These are phyloP conservation scores for Tiliacea citrago DNA, from an alignment of 2,888 invertebrate species.

Conservation along the genomic window DNA sequence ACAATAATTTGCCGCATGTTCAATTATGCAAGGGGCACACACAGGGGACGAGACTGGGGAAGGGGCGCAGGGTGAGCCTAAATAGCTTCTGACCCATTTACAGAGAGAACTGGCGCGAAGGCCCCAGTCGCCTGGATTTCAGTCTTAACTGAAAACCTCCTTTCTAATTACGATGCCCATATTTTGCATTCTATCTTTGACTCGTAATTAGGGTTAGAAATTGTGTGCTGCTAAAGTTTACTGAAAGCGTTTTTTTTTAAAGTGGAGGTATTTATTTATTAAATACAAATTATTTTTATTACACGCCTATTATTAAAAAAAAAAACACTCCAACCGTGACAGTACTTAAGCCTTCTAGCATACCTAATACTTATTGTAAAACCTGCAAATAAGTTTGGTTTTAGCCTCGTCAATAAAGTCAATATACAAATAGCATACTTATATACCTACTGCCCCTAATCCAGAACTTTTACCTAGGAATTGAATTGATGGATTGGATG, in stretches of 20 bases:
- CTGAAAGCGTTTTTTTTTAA: background rate
- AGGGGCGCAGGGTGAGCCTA: constrained; percentile 73
- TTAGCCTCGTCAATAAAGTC: background rate
- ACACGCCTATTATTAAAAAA: too few relatives aligned
- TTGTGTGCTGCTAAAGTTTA: background rate
- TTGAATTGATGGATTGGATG: background rate
- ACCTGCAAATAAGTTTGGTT: background rate
- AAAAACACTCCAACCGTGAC: background rate
- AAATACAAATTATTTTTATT: background rate
- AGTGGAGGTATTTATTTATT: background rate
- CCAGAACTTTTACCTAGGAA: background rate
- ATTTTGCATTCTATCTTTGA: constrained; percentile 60
- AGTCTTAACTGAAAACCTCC: constrained; percentile 63
- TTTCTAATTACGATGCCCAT: constrained; percentile 68
- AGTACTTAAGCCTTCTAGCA: background rate
- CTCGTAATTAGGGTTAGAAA: constrained; percentile 1
- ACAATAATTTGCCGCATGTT: constrained; percentile 88
- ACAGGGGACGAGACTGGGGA: constrained; percentile 75
- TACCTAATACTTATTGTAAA: too few relatives aligned
- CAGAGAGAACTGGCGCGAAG: constrained; percentile 81
- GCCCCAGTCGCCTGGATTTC: constrained; percentile 75
- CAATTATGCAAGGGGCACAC: constrained; percentile 88
- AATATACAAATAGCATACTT: background rate
- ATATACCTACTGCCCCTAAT: background rate
- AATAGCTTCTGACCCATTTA: constrained; percentile 90